Percentiles rank a stretch among this genome's conserved stretches.
Conservation (phyloP, 2,113 vertebrate genomes). For the Cyphomyrus plagiostoma region DNA sequence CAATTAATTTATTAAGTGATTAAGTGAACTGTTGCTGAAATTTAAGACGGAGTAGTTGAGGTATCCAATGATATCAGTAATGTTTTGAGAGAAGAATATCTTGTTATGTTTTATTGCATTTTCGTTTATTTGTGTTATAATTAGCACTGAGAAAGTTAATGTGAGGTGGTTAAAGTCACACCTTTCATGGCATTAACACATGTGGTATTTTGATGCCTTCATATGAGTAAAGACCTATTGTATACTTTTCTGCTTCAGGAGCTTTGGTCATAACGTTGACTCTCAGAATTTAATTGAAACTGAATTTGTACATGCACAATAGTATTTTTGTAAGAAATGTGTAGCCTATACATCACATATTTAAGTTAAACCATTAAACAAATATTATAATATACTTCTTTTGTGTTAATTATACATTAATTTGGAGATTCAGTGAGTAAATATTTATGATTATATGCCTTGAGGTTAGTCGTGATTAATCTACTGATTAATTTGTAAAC, state of each 20-base stretch:
- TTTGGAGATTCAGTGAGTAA: not conserved
- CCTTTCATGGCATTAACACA: not conserved
- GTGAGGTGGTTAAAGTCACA: not conserved
- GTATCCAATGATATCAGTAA: not conserved
- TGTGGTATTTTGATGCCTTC: not conserved
- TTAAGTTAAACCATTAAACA: not conserved
- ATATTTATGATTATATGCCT: not conserved
- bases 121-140: not conserved
- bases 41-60: not conserved
- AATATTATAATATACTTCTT: not conserved
- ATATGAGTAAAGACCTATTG: not conserved
- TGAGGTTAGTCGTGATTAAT: no score
- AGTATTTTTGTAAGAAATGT: no score
- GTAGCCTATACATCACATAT: no score
- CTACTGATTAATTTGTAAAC: no score
- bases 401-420: not conserved
- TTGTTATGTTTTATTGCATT: not conserved
- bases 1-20: not conserved
- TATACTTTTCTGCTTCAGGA: not conserved
- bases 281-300: not conserved
- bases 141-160: not conserved
- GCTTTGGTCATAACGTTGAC: not conserved
- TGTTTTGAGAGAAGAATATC: not conserved
- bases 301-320: no score
- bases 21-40: not conserved